These are phyloP conservation scores for Crenichthys baileyi DNA, from an alignment of 2,797 vertebrate species.

Conservation along the genomic window DNA sequence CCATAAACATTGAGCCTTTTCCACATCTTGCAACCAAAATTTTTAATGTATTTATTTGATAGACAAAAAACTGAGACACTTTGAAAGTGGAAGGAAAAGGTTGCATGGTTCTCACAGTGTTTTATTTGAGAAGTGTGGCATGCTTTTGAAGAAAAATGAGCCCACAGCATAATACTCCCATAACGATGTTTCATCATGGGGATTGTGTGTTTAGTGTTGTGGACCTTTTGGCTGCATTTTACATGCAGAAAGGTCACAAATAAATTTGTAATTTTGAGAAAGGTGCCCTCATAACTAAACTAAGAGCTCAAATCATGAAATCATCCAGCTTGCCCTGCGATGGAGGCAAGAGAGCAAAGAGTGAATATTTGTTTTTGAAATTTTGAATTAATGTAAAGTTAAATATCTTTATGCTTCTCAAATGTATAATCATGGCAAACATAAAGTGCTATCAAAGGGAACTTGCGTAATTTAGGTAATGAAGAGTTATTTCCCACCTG, in stretches of 20 bases:
- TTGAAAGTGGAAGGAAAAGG: neutral
- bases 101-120: neutral
- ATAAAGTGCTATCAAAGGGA: neutral
- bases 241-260: neutral
- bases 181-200: neutral
- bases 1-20: neutral
- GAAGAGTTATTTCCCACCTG: neutral
- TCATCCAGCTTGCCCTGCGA: neutral
- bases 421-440: neutral
- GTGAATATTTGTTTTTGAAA: neutral
- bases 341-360: too few species aligned
- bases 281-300: neutral
- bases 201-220: neutral
- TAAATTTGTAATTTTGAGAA: too few species aligned
- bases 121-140: neutral
- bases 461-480: neutral
- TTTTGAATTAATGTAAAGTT: neutral
- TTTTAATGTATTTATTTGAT: neutral
- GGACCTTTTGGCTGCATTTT: neutral
- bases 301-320: neutral
- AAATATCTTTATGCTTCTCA: neutral
- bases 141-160: neutral
- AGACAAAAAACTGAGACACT: neutral
- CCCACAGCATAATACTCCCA: neutral
- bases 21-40: neutral